A percentile compares a stretch with the other conserved stretches of the same genome.
These are phyloP conservation scores for Drosophila kohkoa DNA, from an alignment of 1,140 invertebrate genomes.

Conservation along the genomic window DNA sequence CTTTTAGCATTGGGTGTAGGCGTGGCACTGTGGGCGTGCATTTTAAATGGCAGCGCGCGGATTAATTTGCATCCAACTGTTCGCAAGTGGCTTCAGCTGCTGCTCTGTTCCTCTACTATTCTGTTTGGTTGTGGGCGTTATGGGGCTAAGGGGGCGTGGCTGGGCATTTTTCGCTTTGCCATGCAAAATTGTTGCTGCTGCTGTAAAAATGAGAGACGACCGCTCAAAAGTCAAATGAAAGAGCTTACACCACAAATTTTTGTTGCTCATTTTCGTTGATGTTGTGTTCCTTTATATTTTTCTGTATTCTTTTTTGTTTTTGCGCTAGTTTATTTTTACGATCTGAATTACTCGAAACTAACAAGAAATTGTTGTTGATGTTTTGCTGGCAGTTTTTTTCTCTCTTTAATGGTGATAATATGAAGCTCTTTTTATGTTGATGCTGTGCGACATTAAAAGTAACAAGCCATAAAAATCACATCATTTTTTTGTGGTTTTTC, in stretches of 20 bases:
- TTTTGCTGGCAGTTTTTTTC: background rate
- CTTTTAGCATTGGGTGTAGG: background rate
- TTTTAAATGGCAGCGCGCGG: slow-evolving; percentile 31
- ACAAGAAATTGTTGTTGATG: slow-evolving; percentile 11
- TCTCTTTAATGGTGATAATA: background rate
- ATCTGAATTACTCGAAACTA: slow-evolving; percentile 5
- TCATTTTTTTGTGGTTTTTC: background rate
- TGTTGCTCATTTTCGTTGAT: slow-evolving; percentile 4
- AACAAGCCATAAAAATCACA: slow-evolving; percentile 28
- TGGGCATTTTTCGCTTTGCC: slow-evolving; percentile 8
- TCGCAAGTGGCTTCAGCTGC: slow-evolving; percentile 22
- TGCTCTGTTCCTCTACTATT: background rate
- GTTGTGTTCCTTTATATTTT: slow-evolving; percentile 9
- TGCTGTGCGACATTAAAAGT: slow-evolving; percentile 15
- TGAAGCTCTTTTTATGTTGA: slow-evolving; percentile 1
- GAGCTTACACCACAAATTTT: slow-evolving; percentile 14
- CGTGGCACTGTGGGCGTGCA: slow-evolving; percentile 30
- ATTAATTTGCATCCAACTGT: slow-evolving; percentile 42
- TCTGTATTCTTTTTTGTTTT: background rate
- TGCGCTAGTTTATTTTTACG: slow-evolving; percentile 18
- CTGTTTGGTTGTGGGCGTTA: slow-evolving; percentile 15
- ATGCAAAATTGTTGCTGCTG: slow-evolving; percentile 13
- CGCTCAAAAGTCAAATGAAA: slow-evolving; percentile 30
- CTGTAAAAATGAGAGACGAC: slow-evolving; percentile 16
- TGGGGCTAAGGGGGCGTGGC: background rate